Percentiles rank a stretch among this genome's conserved stretches.
phyloP scores from a whole-genome alignment of 2,888 invertebrate species.

The Periphyllus acericola region DNA sequence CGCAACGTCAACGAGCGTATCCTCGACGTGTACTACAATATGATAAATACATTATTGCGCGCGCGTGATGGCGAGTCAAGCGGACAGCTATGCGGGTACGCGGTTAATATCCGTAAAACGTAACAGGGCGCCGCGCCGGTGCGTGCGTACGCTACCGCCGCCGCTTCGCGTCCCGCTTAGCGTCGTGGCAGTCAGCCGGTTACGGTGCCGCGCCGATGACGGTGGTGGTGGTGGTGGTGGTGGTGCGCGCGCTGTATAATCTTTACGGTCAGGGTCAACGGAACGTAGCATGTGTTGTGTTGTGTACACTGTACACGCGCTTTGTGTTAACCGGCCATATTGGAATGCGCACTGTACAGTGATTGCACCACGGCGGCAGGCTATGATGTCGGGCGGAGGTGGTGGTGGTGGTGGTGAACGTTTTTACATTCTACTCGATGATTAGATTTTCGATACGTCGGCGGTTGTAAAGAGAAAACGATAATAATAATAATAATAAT shows the following conservation, averaged over 20 bases:
- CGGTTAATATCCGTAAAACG: no score
- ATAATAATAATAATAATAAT: background rate
- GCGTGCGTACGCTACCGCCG: background rate
- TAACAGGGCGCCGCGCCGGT: background rate
- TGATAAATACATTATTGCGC: no score
- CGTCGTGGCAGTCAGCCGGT: background rate
- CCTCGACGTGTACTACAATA: no score
- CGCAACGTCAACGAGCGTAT: no score
- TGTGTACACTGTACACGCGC: constrained; percentile 52
- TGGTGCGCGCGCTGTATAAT: constrained; percentile 26
- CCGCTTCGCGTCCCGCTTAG: background rate
- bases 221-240: background rate
- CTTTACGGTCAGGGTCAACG: constrained; percentile 59
- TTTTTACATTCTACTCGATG: background rate
- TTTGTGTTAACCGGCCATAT: constrained; percentile 61
- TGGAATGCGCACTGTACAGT: constrained; percentile 33
- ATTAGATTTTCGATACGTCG: background rate
- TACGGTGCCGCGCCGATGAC: background rate
- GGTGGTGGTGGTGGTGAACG: background rate
- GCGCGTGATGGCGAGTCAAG: no score
- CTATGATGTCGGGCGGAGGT: no score
- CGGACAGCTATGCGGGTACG: no score
- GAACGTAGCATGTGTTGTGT: constrained; percentile 41
- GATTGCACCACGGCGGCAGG: constrained; percentile 15
- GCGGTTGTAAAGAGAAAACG: background rate